A percentile compares a stretch with the other conserved stretches of the same genome.
Evolutionary conservation across 2,113 vertebrate genomes (phyloP).

Genomic region (Protomyctophum bolini): DNA sequence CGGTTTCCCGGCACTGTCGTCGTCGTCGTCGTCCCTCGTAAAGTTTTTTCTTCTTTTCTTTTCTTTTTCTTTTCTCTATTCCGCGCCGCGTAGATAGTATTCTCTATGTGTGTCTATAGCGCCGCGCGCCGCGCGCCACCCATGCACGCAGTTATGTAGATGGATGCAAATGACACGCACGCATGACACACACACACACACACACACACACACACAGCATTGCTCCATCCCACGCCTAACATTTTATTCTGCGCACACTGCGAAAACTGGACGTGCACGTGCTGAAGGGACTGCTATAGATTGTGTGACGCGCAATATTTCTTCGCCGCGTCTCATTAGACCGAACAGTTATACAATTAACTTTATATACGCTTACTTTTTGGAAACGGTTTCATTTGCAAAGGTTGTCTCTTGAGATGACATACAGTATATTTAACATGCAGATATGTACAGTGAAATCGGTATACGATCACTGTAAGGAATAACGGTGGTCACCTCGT

Average conservation of each 20-base stretch:
- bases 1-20: conserved; percentile 43
- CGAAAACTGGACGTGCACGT: too few species aligned
- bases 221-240: too few species aligned
- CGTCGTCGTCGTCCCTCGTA: conserved; percentile 28
- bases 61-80: conserved; percentile 14
- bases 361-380: too few species aligned
- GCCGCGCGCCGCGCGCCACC: conserved; percentile 2
- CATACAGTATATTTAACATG: not conserved
- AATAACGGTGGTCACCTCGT: conserved; percentile 31
- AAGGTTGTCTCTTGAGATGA: too few species aligned
- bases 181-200: not conserved
- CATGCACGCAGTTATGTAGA: not conserved
- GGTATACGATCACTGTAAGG: conserved; percentile 16
- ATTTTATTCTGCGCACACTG: too few species aligned
- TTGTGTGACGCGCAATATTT: too few species aligned
- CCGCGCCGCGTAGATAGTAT: not conserved
- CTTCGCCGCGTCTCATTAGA: too few species aligned
- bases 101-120: not conserved
- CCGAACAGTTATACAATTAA: too few species aligned
- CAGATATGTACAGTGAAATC: not conserved
- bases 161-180: not conserved
- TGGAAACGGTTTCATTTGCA: too few species aligned
- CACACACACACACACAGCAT: not conserved
- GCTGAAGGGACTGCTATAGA: too few species aligned
- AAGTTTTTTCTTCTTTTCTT: not conserved